Conservation (phyloP, 2,797 vertebrate species). For the Pteronotus mesoamericanus region DNA sequence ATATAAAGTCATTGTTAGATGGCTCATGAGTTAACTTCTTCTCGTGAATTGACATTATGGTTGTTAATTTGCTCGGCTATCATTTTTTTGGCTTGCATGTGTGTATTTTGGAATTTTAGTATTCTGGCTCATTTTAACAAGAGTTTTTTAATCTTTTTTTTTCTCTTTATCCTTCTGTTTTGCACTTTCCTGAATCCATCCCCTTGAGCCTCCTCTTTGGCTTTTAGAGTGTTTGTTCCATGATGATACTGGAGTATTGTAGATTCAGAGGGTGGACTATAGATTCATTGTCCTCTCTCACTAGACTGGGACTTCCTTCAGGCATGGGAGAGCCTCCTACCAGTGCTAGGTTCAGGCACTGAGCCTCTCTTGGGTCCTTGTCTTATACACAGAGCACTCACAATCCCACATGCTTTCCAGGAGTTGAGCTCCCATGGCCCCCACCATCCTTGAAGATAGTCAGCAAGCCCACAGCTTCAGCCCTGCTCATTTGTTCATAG, state of each 20-base stretch:
- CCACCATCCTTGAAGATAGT: not conserved
- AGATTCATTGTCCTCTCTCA: not conserved
- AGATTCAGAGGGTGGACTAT: not conserved
- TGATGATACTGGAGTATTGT: not conserved
- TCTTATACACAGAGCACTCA: not conserved
- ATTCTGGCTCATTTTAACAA: not conserved
- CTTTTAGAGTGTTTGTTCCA: not conserved
- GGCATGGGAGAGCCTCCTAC: not conserved
- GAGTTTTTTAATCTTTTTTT: not conserved
- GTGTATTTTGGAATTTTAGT: not conserved
- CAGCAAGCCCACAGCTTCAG: not conserved
- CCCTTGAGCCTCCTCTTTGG: not conserved
- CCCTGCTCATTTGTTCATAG: not conserved
- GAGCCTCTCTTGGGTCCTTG: not conserved
- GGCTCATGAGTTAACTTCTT: not conserved
- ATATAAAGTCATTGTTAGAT: not conserved
- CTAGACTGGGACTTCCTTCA: not conserved
- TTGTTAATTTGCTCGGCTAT: conserved; percentile 1
- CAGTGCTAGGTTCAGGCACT: not conserved
- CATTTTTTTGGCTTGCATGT: not conserved
- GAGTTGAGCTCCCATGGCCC: not conserved
- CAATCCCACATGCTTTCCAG: not conserved
- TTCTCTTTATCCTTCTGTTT: not conserved
- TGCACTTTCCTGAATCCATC: not conserved
- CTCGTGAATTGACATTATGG: not conserved